Evolutionary conservation across 2,113 vertebrate genomes (phyloP).

Genomic region (Calyptomena viridis): DNA sequence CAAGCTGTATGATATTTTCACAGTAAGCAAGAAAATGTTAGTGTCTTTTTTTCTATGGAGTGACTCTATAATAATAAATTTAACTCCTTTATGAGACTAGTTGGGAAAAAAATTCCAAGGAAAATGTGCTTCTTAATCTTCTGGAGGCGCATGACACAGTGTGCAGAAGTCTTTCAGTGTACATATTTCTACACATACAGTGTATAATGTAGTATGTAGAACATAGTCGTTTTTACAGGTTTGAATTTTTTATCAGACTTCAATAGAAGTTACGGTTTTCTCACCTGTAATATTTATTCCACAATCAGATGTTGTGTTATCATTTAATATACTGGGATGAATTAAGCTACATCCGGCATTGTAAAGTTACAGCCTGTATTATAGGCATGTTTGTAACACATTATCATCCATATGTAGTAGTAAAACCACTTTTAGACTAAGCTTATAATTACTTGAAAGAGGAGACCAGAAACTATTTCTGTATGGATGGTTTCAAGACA

Average conservation of each 20-base stretch:
- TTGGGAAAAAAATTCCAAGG: not conserved
- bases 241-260: not conserved
- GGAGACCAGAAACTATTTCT: not conserved
- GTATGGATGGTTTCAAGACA: not conserved
- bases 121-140: not conserved
- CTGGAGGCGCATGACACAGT: not conserved
- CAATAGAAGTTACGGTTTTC: not conserved
- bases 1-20: not conserved
- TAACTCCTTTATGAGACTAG: not conserved
- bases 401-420: not conserved
- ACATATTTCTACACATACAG: not conserved
- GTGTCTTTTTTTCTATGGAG: not conserved
- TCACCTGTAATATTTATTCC: not conserved
- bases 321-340: fast-evolving
- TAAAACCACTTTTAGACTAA: not conserved
- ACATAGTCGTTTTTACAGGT: not conserved
- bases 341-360: not conserved
- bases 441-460: not conserved
- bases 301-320: not conserved
- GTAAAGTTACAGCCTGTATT: not conserved
- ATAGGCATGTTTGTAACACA: not conserved
- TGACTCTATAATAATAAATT: not conserved
- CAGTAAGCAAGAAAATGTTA: not conserved
- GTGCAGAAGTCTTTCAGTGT: not conserved
- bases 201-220: not conserved